Base-by-base conservation (phyloP, 2,797 vertebrate species). In the Lacerta viridis region DNA sequence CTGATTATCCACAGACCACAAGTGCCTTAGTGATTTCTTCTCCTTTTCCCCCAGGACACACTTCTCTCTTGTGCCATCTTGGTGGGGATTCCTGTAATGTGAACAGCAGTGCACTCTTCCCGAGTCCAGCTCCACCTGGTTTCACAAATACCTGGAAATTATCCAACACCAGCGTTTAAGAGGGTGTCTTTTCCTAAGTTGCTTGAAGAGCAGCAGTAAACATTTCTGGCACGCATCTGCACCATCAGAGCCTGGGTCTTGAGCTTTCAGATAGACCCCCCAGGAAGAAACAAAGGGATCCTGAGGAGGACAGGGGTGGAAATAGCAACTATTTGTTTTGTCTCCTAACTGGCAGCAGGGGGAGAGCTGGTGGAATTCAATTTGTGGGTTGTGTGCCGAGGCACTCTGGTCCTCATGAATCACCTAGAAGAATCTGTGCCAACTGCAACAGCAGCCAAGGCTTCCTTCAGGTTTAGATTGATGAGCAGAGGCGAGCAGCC, bases 331-430 rank as follows among this genome's bases (percentile, higher is more conserved):
- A 15, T 91, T 41, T 39, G 6, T 69, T 78, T 59, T 7, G 90
- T 84, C 89, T 91, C 87, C 89, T 36, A 4, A 18, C 11, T 92
- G 84, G 88, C 39, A 81, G 76, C 17, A 61, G 8, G 18, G 59
- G 74, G 5, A 20, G 75, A 82, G 59, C 80, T 41, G 39, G 39
- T 5, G 39, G 93, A 92, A 90, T 86, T 90, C 89, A 91, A 90
- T 93, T 76, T 86, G 72, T 83, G 80, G 74, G 11, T 93, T 91
- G 79, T 79, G 90, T 84, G 66, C 3, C 17, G 66, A 83, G 27
- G 13, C 25, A 69, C 29, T 69, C 46, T 6, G 13, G 69, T 59
- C 25, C 5, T 68, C 46, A 71, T 74, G 82, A 84, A 84, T 84
- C 43, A 50, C 69, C 43, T 10, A 59, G 86, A 1, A 90, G 8